Conservation (phyloP, 2,113 vertebrate genomes). For the Castor canadensis region DNA sequence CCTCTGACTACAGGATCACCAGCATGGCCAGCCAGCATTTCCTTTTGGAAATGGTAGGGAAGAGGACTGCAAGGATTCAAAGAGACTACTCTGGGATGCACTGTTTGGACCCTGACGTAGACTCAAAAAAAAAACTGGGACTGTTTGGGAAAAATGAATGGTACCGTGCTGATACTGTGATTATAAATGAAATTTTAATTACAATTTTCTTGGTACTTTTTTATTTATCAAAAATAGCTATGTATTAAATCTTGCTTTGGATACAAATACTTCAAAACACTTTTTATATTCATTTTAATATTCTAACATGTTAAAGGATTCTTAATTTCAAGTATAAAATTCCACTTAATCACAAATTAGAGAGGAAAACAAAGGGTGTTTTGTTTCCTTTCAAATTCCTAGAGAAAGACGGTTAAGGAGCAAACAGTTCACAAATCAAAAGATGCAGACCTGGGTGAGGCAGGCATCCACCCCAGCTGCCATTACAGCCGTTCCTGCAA, state of each 20-base stretch:
- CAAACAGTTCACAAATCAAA: not conserved
- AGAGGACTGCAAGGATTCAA: rapidly evolving
- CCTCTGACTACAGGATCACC: too few relatives aligned
- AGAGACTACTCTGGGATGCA: not conserved
- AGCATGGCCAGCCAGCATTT: too few relatives aligned
- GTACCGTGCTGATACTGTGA: not conserved
- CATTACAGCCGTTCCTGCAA: rapidly evolving
- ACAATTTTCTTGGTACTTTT: not conserved
- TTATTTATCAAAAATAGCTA: conserved; percentile 1
- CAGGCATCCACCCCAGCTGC: too few relatives aligned
- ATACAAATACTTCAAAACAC: conserved; percentile 26
- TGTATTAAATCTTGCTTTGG: not conserved
- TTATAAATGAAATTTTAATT: not conserved
- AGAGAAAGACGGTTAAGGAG: not conserved
- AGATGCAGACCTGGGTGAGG: not conserved
- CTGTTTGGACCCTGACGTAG: not conserved
- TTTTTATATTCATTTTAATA: not conserved
- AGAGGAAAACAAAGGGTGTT: not conserved
- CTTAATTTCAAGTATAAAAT: conserved; percentile 36
- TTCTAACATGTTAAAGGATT: not conserved
- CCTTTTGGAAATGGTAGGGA: too few relatives aligned
- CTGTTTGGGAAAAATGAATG: rapidly evolving
- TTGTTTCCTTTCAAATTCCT: not conserved
- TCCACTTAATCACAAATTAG: not conserved
- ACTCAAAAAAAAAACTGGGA: not conserved